phyloP scores from a whole-genome alignment of 2,797 vertebrate species.

The Chaunax sp. region DNA sequence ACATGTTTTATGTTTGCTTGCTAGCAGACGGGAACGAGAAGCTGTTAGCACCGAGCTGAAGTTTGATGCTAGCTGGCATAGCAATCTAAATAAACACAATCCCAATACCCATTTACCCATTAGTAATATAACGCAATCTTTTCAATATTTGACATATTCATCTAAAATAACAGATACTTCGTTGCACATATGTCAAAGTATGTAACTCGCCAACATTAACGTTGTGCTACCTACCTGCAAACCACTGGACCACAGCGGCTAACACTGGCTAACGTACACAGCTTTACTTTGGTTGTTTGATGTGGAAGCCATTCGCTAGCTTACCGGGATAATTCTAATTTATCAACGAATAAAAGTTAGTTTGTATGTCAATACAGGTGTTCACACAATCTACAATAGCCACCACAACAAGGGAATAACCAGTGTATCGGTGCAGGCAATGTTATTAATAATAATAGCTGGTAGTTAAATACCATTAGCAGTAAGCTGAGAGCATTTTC shows the following conservation, averaged over 20 bases:
- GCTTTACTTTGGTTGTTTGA: conserved; percentile 51
- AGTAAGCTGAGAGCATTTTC: conserved; percentile 49
- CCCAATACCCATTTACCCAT: fast-evolving
- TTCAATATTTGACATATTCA: neutral
- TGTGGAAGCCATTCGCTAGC: conserved; percentile 52
- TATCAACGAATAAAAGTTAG: conserved; percentile 35
- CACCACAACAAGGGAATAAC: neutral
- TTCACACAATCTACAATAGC: neutral
- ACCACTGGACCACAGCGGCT: conserved; percentile 31
- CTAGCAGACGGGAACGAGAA: neutral
- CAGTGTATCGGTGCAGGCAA: neutral
- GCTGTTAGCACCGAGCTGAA: neutral
- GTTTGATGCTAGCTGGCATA: conserved; percentile 16
- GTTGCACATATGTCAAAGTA: neutral
- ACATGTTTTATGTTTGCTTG: conserved; percentile 18
- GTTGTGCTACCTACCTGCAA: conserved; percentile 35
- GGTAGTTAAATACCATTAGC: conserved; percentile 27
- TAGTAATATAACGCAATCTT: neutral
- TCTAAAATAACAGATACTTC: neutral
- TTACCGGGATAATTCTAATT: conserved; percentile 25
- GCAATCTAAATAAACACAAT: neutral
- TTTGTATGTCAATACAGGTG: neutral
- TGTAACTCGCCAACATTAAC: neutral
- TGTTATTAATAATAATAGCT: conserved; percentile 33
- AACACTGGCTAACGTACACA: conserved; percentile 30